Base-by-base conservation (phyloP, 1,140 invertebrate genomes). In the Zaprionus vittiger region DNA sequence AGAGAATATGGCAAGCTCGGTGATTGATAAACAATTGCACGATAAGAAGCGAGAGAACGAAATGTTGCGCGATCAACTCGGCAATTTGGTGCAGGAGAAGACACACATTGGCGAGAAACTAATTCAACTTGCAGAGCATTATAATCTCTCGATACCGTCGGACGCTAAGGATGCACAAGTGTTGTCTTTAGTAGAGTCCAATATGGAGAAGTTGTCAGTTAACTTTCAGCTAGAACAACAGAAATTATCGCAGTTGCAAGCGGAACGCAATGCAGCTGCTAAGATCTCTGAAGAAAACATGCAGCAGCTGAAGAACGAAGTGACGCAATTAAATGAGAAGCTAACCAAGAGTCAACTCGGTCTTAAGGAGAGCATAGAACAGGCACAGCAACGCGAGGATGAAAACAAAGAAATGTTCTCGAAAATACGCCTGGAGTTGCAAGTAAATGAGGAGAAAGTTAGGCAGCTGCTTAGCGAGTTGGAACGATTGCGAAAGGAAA, bases 11-110 rank as follows among this genome's bases (percentile, higher is more conserved):
- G 92, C 72, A 11, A 68, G 63, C 52, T 83, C 83, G 0, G 91
- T 93, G 2, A 64, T 93, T 12, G 92, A 93, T 54, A 81, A 91
- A 4, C 89, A 91, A 26, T 61, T 93, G 52, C 81, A 87, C 4
- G 92, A 93, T 44, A 91, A 90, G 52, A 86, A 93, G 57, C 77
- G 71, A 6, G 90, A 93, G 78, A 92, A 92, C 54, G n/a, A 59
- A 2, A 22, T 68, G 49, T 28, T 93, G 22, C 73, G 62, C 12
- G 65, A 79, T n/a, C 56, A 80, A 57, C 57, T 90, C 5, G 15
- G 37, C 15, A 1, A 74, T 11, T 60, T 54, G 15, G 17, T 4
- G 6, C 14, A 55, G 2, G 59, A 68, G n/a, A 76, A 73, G 2
- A 28, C 63, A 59, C 44, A n/a, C 11, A 60, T 81, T 20, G 22